A percentile compares a stretch with the other conserved stretches of the same genome.
phyloP scores from a whole-genome alignment of 2,797 vertebrate genomes.

The Epinephelus coioides region DNA sequence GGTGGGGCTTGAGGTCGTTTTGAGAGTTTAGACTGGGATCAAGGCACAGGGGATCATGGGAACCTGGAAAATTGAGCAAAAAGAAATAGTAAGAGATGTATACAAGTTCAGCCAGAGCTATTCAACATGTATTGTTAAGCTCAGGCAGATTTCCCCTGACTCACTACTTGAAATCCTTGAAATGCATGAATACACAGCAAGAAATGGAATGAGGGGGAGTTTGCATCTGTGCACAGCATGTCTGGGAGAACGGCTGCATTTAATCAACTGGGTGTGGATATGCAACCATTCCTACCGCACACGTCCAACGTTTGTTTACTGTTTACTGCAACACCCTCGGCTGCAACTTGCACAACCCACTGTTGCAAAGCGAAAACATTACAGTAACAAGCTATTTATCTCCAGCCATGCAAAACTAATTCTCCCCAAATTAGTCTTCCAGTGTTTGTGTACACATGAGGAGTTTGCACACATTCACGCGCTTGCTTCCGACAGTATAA shows the following conservation, averaged over 20 bases:
- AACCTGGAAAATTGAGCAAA: slow-evolving; percentile 55
- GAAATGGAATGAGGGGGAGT: slow-evolving; percentile 44
- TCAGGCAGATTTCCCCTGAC: slow-evolving; percentile 18
- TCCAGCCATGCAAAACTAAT: slow-evolving; percentile 50
- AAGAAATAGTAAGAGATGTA: not conserved
- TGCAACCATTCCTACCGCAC: slow-evolving; percentile 1
- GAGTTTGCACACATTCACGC: slow-evolving; percentile 8
- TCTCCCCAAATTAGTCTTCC: slow-evolving; percentile 32
- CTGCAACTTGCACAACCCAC: slow-evolving; percentile 9
- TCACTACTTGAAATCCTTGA: slow-evolving; percentile 11
- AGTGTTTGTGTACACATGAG: slow-evolving; percentile 29
- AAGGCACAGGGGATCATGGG: slow-evolving; percentile 24
- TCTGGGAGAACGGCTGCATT: slow-evolving; percentile 48
- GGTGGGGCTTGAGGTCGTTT: not conserved
- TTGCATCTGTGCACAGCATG: slow-evolving; percentile 38
- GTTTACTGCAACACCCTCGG: slow-evolving; percentile 17
- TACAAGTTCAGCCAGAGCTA: not conserved
- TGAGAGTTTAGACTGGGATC: slow-evolving; percentile 25
- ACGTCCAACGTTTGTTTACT: slow-evolving; percentile 16
- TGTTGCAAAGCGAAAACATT: slow-evolving; percentile 30
- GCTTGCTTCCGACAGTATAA: slow-evolving; percentile 11
- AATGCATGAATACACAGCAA: slow-evolving; percentile 36
- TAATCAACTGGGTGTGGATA: slow-evolving; percentile 18
- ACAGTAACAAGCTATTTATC: slow-evolving; percentile 32
- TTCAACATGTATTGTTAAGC: not conserved